These are phyloP conservation scores for Remorina albescens DNA, from an alignment of 2,797 vertebrate species.

Conservation along the genomic window DNA sequence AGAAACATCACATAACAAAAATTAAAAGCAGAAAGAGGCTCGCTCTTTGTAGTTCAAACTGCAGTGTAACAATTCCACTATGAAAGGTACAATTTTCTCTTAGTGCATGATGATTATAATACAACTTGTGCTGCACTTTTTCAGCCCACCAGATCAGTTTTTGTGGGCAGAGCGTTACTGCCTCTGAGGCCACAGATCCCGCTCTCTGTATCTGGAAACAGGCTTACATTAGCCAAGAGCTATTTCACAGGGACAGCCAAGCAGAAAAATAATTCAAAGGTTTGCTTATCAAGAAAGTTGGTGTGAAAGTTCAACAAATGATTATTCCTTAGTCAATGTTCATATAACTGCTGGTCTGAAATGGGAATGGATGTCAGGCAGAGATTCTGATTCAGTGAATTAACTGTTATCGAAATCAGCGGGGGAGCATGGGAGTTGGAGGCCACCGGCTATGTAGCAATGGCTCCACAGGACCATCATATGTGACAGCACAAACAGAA, in stretches of 20 bases:
- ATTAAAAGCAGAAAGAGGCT: not conserved
- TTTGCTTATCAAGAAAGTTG: conserved; percentile 81
- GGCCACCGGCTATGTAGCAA: conserved; percentile 25
- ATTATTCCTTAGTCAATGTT: conserved; percentile 84
- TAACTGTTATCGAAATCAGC: conserved; percentile 77
- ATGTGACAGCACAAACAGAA: conserved; percentile 60
- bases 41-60: not conserved
- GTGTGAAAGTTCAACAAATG: conserved; percentile 84
- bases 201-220: conserved; percentile 79
- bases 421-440: conserved; percentile 41
- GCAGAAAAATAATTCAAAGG: conserved; percentile 87
- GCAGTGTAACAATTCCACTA: conserved; percentile 7
- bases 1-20: conserved; percentile 18
- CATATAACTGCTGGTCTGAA: conserved; percentile 79
- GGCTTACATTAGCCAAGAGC: conserved; percentile 81
- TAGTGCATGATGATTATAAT: conserved; percentile 47
- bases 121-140: conserved; percentile 40
- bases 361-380: conserved; percentile 73
- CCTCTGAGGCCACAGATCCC: conserved; percentile 62
- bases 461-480: conserved; percentile 40
- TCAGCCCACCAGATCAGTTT: conserved; percentile 51
- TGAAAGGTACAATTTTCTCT: conserved; percentile 17
- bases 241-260: conserved; percentile 84
- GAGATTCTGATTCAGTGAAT: conserved; percentile 76
- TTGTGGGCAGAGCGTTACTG: conserved; percentile 45